Evolutionary conservation across 2,888 invertebrate species (phyloP).

Genomic region (Lepidocyrtinus sp.): DNA sequence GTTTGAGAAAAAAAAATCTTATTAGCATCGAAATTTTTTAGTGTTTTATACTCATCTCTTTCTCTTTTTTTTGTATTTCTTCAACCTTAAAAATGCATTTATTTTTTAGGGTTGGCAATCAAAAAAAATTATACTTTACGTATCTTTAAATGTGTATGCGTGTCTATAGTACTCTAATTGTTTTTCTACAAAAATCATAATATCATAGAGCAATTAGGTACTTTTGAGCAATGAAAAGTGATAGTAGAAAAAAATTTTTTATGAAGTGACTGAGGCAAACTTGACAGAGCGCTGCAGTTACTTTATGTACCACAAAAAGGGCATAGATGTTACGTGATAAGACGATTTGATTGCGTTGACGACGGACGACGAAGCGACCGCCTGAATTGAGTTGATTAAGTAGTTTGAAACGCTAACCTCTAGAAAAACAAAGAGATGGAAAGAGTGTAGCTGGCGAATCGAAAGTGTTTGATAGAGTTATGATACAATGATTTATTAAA

Average conservation of each 20-base stretch:
- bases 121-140: not conserved
- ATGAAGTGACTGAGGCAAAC: not conserved
- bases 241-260: not conserved
- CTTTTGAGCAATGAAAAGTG: constrained; percentile 35
- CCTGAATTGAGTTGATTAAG: not conserved
- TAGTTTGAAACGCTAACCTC: not conserved
- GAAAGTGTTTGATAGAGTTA: constrained; percentile 1
- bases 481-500: not conserved
- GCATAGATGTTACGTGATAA: not conserved
- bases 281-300: not conserved
- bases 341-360: not conserved
- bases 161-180: constrained; percentile 6
- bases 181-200: not conserved
- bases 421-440: not conserved
- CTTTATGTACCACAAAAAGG: not conserved
- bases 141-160: not conserved
- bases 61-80: constrained; percentile 9
- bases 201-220: constrained; percentile 44
- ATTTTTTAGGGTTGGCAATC: not conserved
- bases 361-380: not conserved
- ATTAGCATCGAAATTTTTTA: not conserved
- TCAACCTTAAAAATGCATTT: constrained; percentile 3
- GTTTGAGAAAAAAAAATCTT: no score
- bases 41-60: constrained; percentile 7
- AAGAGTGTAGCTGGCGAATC: no score